Conservation (phyloP, 2,888 invertebrate species). For the Dyspetes luteomarginatus region DNA sequence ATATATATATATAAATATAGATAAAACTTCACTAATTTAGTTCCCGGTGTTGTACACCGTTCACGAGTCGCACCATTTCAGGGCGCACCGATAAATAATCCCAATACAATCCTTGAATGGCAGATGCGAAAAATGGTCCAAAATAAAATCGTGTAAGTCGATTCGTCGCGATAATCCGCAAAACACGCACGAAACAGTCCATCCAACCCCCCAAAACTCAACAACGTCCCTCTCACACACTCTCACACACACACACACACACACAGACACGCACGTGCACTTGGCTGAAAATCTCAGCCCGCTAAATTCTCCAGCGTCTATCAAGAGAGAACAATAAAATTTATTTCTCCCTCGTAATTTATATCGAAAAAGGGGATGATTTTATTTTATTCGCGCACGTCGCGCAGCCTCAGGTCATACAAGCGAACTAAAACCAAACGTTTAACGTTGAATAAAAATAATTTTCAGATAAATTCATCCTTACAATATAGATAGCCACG, state of each 20-base stretch:
- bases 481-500: no score
- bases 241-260: conserved; percentile 5
- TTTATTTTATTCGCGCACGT: neutral
- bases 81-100: neutral
- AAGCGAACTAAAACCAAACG: neutral
- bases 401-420: neutral
- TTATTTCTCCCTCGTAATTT: no score
- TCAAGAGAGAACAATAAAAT: neutral
- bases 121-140: neutral
- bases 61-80: no score
- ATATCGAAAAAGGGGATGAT: neutral
- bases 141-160: neutral
- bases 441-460: neutral
- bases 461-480: neutral
- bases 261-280: conserved; percentile 26
- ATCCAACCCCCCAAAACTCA: neutral
- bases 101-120: neutral
- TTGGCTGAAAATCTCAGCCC: neutral
- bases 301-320: neutral
- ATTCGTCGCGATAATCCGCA: neutral
- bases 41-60: no score
- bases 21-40: no score
- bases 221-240: neutral
- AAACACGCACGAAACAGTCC: neutral
- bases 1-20: no score